Evolutionary conservation across 2,113 vertebrate genomes (phyloP).

Genomic region (Hirundichthys speculiger): DNA sequence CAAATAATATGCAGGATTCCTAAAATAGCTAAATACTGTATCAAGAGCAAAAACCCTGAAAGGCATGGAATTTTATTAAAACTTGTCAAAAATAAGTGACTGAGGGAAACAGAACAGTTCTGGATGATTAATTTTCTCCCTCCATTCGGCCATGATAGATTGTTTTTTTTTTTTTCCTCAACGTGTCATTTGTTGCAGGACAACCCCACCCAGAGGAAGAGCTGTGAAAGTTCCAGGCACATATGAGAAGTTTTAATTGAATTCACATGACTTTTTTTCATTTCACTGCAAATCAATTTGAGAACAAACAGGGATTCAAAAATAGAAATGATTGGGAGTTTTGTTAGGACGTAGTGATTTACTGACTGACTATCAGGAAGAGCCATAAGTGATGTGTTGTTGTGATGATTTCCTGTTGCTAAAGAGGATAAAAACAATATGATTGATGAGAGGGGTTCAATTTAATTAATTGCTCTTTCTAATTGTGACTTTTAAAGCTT

Average conservation of each 20-base stretch:
- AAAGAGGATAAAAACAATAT: too few relatives aligned
- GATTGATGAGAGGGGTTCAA: too few relatives aligned
- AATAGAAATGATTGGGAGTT: not conserved
- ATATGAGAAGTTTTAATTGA: not conserved
- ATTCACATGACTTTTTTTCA: conserved; percentile 2
- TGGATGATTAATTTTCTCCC: not conserved
- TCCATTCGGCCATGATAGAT: not conserved
- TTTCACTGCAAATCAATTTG: conserved; percentile 9
- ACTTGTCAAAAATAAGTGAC: conserved; percentile 18
- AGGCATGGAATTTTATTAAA: not conserved
- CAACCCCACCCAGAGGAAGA: conserved; percentile 10
- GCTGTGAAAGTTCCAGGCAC: not conserved
- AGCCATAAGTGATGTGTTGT: not conserved
- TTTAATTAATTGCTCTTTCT: too few relatives aligned
- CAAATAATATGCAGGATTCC: too few relatives aligned
- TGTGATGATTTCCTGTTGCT: not conserved
- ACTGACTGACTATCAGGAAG: not conserved
- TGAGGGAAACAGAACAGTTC: not conserved
- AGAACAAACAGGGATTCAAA: not conserved
- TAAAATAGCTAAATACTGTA: too few relatives aligned
- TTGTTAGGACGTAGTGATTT: conserved; percentile 8
- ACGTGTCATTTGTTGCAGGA: not conserved
- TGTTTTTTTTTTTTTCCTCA: not conserved
- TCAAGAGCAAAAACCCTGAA: too few relatives aligned
- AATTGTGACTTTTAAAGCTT: too few relatives aligned